These are phyloP conservation scores for Dipus sagitta DNA, from an alignment of 2,797 vertebrate genomes.

Conservation along the genomic window DNA sequence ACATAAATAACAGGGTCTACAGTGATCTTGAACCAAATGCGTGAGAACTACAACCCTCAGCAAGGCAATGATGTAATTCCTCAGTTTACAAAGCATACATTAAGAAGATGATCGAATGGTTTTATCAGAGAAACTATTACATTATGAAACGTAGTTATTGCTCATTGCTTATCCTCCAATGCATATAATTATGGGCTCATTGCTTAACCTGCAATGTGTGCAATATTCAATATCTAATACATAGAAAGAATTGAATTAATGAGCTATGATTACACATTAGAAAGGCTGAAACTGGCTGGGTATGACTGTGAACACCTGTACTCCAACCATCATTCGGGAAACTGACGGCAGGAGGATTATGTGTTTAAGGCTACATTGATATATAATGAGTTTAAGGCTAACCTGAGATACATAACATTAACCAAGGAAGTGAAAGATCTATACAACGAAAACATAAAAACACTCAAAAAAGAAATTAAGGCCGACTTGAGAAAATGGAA, in stretches of 20 bases:
- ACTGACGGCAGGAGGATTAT: not conserved
- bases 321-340: not conserved
- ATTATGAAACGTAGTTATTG: no score
- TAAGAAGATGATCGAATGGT: not conserved
- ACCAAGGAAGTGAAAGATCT: no score
- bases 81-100: not conserved
- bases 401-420: not conserved
- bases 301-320: not conserved
- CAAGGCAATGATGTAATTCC: no score
- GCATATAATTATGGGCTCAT: not conserved
- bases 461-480: no score
- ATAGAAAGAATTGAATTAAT: not conserved
- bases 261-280: not conserved
- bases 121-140: no score
- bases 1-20: not conserved
- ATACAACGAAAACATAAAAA: no score
- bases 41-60: not conserved
- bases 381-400: not conserved
- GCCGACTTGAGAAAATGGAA: no score
- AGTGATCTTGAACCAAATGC: not conserved
- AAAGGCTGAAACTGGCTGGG: not conserved
- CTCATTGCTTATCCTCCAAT: no score
- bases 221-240: not conserved
- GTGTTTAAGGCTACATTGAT: not conserved
- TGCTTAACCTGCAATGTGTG: not conserved